Evolutionary conservation across 2,797 vertebrate species (phyloP).

Genomic region (Cirrhinus mrigala): DNA sequence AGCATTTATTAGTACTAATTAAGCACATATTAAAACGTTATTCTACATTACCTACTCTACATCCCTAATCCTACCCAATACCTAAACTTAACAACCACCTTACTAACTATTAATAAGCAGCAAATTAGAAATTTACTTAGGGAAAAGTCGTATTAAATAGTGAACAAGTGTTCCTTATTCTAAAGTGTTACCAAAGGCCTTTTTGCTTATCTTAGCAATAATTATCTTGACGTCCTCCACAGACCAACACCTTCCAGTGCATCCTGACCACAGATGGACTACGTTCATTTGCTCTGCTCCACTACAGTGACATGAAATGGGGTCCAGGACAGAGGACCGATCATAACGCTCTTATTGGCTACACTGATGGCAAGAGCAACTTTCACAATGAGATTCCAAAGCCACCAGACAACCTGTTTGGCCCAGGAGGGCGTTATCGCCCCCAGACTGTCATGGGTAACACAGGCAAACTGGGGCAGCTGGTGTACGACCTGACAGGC

Average conservation of each 20-base stretch:
- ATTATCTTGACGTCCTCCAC: constrained; percentile 28
- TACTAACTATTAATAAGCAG: no score
- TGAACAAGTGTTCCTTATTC: no score
- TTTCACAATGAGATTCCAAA: constrained; percentile 73
- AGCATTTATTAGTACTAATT: no score
- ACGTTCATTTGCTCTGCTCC: constrained; percentile 81
- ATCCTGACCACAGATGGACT: constrained; percentile 81
- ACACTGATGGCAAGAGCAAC: constrained; percentile 74
- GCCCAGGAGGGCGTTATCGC: constrained; percentile 77
- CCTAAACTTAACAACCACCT: no score
- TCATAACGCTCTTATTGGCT: constrained; percentile 80
- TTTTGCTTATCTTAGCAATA: background rate
- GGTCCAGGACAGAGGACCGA: constrained; percentile 77
- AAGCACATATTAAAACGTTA: no score
- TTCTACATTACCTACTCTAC: no score
- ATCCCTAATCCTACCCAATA: no score
- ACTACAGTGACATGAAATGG: constrained; percentile 82
- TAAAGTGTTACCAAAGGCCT: no score
- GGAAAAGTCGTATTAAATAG: no score
- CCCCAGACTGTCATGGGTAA: constrained; percentile 77
- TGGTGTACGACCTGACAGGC: constrained; percentile 78
- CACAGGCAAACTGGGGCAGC: constrained; percentile 74
- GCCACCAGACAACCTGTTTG: constrained; percentile 75
- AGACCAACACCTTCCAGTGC: constrained; percentile 87
- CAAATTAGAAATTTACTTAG: no score